Conservation (phyloP, 2,113 vertebrate species). For the Campylomormyrus numenius region DNA sequence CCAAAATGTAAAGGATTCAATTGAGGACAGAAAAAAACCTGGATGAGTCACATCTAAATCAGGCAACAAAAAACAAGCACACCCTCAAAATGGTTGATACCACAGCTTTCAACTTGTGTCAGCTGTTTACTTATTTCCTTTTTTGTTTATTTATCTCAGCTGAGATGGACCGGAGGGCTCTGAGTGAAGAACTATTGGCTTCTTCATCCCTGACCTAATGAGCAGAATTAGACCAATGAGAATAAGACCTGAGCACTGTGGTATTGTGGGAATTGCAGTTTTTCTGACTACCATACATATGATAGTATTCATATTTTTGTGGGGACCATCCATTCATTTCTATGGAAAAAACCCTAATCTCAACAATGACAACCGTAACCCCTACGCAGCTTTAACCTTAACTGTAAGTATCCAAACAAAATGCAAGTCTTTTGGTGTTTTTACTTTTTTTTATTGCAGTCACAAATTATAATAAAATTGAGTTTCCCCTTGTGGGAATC, state of each 20-base stretch:
- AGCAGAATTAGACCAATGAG: background rate
- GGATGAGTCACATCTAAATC: constrained; percentile 43
- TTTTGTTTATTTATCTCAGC: background rate
- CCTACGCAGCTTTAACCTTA: background rate
- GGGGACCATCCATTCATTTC: background rate
- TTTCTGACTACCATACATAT: background rate
- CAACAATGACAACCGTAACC: background rate
- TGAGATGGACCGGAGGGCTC: background rate
- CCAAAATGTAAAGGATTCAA: constrained; percentile 54
- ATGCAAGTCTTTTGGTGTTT: background rate
- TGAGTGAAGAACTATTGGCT: background rate
- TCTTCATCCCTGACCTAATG: background rate
- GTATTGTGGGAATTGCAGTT: constrained; percentile 2
- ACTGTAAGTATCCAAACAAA: background rate
- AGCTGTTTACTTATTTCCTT: background rate
- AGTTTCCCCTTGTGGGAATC: background rate
- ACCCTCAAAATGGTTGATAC: constrained; percentile 37
- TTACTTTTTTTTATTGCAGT: background rate
- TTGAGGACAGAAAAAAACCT: constrained; percentile 55
- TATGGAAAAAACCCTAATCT: background rate
- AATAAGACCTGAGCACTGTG: background rate
- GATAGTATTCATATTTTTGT: background rate
- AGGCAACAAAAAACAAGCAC: constrained; percentile 41
- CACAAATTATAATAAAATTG: background rate
- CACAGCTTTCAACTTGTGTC: background rate